Percentiles rank a stretch among this genome's conserved stretches.
Evolutionary conservation across 2,797 vertebrate species (phyloP).

Genomic region (Gambusia yucatana): DNA sequence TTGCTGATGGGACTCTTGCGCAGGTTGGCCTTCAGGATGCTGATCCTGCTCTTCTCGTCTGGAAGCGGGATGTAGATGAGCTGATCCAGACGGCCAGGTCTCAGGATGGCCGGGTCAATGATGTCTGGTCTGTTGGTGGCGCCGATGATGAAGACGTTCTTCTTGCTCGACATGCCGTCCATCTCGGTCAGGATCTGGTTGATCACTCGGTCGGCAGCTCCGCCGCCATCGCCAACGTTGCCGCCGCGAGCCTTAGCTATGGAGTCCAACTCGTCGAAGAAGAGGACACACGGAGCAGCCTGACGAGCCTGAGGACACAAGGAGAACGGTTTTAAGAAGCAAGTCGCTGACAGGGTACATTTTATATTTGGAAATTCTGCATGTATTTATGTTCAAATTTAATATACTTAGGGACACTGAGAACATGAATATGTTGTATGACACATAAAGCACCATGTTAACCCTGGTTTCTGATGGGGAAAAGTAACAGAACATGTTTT

Average conservation of each 20-base stretch:
- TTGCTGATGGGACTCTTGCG: conserved; percentile 97
- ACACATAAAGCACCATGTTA: not conserved
- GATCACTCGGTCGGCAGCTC: conserved; percentile 95
- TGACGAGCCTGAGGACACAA: conserved; percentile 87
- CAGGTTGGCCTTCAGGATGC: conserved; percentile 97
- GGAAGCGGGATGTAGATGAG: conserved; percentile 98
- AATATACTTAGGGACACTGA: too few relatives aligned
- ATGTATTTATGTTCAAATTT: not conserved
- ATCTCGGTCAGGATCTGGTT: conserved; percentile 99
- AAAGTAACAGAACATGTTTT: not conserved
- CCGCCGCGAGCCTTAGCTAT: conserved; percentile 97
- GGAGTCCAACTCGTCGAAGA: conserved; percentile 97
- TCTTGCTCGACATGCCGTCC: conserved; percentile 99
- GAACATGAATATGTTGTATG: not conserved
- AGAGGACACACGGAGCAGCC: conserved; percentile 95
- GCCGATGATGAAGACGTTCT: conserved; percentile 98
- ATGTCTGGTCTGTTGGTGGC: conserved; percentile 98
- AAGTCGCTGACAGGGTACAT: not conserved
- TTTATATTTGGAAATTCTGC: not conserved
- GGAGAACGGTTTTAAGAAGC: not conserved
- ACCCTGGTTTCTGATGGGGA: not conserved
- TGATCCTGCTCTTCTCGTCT: conserved; percentile 96
- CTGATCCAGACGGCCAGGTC: conserved; percentile 95
- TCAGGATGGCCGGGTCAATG: conserved; percentile 96
- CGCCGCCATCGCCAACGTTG: conserved; percentile 93